A percentile compares a stretch with the other conserved stretches of the same genome.
Evolutionary conservation across 2,888 invertebrate genomes (phyloP).

Genomic region (Orthosia incerta): DNA sequence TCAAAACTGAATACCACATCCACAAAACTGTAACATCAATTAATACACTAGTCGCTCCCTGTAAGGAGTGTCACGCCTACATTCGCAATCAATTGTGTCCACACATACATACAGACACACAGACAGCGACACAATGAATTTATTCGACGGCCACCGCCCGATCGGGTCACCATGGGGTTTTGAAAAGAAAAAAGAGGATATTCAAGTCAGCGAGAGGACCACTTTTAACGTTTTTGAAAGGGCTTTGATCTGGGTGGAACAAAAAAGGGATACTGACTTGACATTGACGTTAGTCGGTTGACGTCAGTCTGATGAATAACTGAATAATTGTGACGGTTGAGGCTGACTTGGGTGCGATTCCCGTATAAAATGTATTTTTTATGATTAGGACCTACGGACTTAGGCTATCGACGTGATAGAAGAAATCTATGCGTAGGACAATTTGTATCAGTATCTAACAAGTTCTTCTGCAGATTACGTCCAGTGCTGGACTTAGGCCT

Average conservation of each 20-base stretch:
- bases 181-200: slow-evolving; percentile 34
- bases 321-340: slow-evolving; percentile 10
- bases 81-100: slow-evolving; percentile 76
- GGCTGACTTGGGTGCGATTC: neutral
- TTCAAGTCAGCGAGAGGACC: slow-evolving; percentile 35
- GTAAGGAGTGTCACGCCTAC: slow-evolving; percentile 72
- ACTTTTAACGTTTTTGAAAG: slow-evolving; percentile 20
- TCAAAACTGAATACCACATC: slow-evolving; percentile 63
- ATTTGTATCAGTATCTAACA: neutral
- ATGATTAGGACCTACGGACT: too few species aligned
- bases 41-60: slow-evolving; percentile 64
- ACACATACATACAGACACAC: slow-evolving; percentile 49
- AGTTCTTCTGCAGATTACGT: too few species aligned
- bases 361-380: neutral
- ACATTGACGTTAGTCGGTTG: neutral
- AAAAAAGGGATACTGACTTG: neutral
- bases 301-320: slow-evolving; percentile 1
- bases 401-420: neutral
- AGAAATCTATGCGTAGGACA: neutral
- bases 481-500: too few species aligned
- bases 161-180: slow-evolving; percentile 59
- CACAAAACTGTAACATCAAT: slow-evolving; percentile 62
- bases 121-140: slow-evolving; percentile 46
- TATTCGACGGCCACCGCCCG: slow-evolving; percentile 56
- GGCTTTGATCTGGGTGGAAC: neutral